Conservation (phyloP, 53 echinoderm and acorn worm species). For the Astropecten irregularis region DNA sequence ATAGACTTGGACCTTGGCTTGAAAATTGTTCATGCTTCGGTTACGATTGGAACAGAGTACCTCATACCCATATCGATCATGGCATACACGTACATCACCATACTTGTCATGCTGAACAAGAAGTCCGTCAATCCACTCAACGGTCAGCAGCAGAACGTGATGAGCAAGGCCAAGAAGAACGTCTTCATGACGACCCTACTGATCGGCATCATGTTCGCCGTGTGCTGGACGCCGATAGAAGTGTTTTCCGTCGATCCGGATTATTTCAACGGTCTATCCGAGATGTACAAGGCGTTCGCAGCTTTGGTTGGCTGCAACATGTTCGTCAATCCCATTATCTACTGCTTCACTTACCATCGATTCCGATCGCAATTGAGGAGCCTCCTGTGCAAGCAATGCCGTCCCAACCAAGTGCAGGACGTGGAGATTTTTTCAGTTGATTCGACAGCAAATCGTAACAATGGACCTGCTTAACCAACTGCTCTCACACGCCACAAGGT, state of each 20-base stretch:
- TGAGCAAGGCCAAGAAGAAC: neutral
- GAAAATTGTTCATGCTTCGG: neutral
- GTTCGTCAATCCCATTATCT: conserved; percentile 28
- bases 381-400: neutral
- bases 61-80: conserved; percentile 60
- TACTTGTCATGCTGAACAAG: conserved; percentile 64
- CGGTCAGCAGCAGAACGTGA: neutral
- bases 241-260: neutral
- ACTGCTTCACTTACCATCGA: conserved; percentile 26
- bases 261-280: neutral
- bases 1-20: neutral
- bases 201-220: neutral
- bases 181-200: neutral
- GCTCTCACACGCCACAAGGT: no score
- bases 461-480: no score
- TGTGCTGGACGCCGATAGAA: neutral
- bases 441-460: no score
- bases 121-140: neutral
- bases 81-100: conserved; percentile 66
- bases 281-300: neutral
- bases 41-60: conserved; percentile 59
- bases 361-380: neutral
- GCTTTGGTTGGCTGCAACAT: conserved; percentile 10
- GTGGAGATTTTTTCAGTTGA: neutral
- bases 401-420: neutral